Conservation (phyloP, 2,888 invertebrate species). For the Lithodes maja region DNA sequence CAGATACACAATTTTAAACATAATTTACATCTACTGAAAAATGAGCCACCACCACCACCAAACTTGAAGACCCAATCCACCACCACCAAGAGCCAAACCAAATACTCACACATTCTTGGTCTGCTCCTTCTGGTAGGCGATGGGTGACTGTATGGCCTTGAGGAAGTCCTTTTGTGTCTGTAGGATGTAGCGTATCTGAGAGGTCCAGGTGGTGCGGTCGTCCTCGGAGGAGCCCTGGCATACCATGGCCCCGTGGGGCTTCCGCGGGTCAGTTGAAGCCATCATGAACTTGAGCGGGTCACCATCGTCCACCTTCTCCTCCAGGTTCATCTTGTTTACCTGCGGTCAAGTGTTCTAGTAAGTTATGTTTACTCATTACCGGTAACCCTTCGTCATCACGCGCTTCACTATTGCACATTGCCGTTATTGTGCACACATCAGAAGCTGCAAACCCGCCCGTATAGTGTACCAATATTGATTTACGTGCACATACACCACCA, state of each 20-base stretch:
- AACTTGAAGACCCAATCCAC: constrained; percentile 28
- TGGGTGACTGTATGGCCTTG: constrained; percentile 96
- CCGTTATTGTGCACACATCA: too few relatives aligned
- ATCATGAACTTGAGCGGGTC: constrained; percentile 85
- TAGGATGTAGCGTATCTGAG: constrained; percentile 88
- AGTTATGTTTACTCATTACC: too few relatives aligned
- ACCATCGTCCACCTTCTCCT: constrained; percentile 79
- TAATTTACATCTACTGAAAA: not conserved
- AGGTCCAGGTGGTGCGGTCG: constrained; percentile 87
- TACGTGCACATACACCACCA: too few relatives aligned
- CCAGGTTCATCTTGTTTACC: constrained; percentile 96
- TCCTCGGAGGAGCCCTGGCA: constrained; percentile 86
- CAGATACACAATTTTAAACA: too few relatives aligned
- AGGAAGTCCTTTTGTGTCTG: constrained; percentile 96
- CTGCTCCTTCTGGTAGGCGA: constrained; percentile 87
- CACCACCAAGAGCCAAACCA: not conserved
- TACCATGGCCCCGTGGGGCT: constrained; percentile 84
- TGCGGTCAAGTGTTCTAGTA: constrained; percentile 74
- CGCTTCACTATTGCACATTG: too few relatives aligned
- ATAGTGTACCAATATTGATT: too few relatives aligned
- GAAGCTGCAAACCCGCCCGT: too few relatives aligned
- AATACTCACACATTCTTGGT: constrained; percentile 71
- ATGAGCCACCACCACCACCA: constrained; percentile 37
- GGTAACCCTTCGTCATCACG: too few relatives aligned
- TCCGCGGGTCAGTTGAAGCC: constrained; percentile 87